phyloP scores from a whole-genome alignment of 2,113 vertebrate genomes.

The Oenanthe oenanthe region DNA sequence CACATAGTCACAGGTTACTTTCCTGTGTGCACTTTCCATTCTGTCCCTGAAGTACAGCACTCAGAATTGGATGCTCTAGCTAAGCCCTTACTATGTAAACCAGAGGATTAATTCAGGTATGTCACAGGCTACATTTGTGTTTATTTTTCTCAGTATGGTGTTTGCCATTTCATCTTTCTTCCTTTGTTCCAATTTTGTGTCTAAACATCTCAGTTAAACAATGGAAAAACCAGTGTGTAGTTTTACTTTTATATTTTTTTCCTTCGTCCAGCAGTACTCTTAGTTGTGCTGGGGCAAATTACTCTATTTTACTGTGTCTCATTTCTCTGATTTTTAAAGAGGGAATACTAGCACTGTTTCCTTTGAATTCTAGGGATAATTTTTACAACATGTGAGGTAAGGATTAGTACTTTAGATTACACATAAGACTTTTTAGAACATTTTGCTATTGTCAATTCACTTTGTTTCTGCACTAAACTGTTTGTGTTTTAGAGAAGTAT shows the following conservation, averaged over 20 bases:
- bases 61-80: not conserved
- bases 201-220: not conserved
- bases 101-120: not conserved
- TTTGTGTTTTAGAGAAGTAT: not conserved
- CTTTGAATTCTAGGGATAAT: not conserved
- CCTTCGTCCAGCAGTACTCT: fast-evolving
- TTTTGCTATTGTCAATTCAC: not conserved
- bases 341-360: not conserved
- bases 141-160: not conserved
- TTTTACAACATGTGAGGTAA: fast-evolving
- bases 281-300: not conserved
- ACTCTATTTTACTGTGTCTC: not conserved
- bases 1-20: not conserved
- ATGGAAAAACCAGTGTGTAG: not conserved
- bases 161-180: not conserved
- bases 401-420: not conserved
- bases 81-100: not conserved
- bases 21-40: not conserved
- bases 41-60: not conserved
- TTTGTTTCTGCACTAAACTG: not conserved
- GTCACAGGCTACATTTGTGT: not conserved
- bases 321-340: not conserved
- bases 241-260: not conserved
- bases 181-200: not conserved
- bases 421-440: not conserved